These are phyloP conservation scores for Trididemnum nubilum DNA, from an alignment of 23 tunicate species.

Conservation along the genomic window DNA sequence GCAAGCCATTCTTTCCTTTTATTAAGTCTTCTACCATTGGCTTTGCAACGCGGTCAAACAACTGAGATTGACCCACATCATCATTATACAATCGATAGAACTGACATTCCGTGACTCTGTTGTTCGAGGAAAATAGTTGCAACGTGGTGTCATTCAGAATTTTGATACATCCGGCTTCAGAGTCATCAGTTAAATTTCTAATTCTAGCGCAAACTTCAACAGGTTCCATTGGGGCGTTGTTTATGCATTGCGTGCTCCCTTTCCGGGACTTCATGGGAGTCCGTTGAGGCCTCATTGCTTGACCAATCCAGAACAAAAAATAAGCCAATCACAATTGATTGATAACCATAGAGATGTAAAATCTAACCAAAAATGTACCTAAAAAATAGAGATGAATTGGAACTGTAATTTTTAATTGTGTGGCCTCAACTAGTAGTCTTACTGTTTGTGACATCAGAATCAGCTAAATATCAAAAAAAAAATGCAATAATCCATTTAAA, in stretches of 20 bases:
- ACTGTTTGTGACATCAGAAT: too few species aligned
- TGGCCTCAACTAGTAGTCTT: too few species aligned
- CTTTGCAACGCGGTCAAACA: constrained; percentile 69
- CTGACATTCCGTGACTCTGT: constrained; percentile 72
- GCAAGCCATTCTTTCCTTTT: constrained; percentile 87
- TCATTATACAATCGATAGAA: constrained; percentile 62
- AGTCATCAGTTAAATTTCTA: constrained; percentile 49
- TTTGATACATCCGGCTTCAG: constrained; percentile 67
- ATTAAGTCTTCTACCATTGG: constrained; percentile 87
- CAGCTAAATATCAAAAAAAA: too few species aligned
- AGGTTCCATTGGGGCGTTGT: constrained; percentile 13
- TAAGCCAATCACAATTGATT: too few species aligned
- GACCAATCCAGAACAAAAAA: too few species aligned
- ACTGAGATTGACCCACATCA: constrained; percentile 49
- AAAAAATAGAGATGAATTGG: too few species aligned
- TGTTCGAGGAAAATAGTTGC: constrained; percentile 37
- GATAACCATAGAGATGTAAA: too few species aligned
- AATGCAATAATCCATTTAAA: too few species aligned
- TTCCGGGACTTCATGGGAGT: constrained; percentile 17
- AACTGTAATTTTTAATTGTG: too few species aligned
- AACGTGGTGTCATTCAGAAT: constrained; percentile 52
- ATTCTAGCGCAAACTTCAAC: constrained; percentile 73
- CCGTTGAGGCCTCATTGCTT: constrained; percentile 22
- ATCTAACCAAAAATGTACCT: not conserved
- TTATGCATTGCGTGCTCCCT: not conserved